A percentile compares a stretch with the other conserved stretches of the same genome.
phyloP scores from a whole-genome alignment of 2,888 invertebrate species.

The Ethmia dodecea region DNA sequence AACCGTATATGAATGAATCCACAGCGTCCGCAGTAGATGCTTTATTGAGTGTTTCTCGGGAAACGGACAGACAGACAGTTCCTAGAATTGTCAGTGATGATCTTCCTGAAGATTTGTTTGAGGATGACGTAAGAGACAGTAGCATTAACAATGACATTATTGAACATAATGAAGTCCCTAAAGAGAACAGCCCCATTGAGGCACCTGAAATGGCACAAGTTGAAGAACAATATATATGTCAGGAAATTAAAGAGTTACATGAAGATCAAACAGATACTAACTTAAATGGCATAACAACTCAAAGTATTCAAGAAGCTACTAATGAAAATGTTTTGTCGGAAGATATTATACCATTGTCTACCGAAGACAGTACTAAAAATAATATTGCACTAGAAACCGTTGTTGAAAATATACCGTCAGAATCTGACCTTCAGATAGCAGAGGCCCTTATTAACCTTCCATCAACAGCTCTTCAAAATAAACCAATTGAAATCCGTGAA shows the following conservation, averaged over 20 bases:
- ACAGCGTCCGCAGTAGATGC: conserved; percentile 70
- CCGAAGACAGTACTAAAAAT: not conserved
- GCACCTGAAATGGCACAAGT: conserved; percentile 9
- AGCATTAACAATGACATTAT: conserved; percentile 28
- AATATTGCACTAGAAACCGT: not conserved
- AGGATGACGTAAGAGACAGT: conserved; percentile 59
- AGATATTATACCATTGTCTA: not conserved
- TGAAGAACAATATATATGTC: no score
- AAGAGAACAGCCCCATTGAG: conserved; percentile 13
- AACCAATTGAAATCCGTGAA: conserved; percentile 28
- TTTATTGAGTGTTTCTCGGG: conserved; percentile 61
- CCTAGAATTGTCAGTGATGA: conserved; percentile 59
- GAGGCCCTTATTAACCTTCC: conserved; percentile 69
- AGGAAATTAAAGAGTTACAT: conserved; percentile 11
- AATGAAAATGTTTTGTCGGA: conserved; percentile 9
- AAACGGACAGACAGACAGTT: conserved; percentile 60
- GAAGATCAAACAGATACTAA: no score
- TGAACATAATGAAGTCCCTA: conserved; percentile 17
- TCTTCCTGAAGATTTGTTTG: conserved; percentile 66
- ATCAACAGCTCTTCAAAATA: conserved; percentile 53
- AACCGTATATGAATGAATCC: conserved; percentile 55
- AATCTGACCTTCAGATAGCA: conserved; percentile 70
- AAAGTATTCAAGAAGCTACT: conserved; percentile 6
- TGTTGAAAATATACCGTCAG: conserved; percentile 47
- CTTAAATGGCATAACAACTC: no score